These are phyloP conservation scores for Avahi laniger DNA, from an alignment of 2,797 vertebrate species.

Conservation along the genomic window DNA sequence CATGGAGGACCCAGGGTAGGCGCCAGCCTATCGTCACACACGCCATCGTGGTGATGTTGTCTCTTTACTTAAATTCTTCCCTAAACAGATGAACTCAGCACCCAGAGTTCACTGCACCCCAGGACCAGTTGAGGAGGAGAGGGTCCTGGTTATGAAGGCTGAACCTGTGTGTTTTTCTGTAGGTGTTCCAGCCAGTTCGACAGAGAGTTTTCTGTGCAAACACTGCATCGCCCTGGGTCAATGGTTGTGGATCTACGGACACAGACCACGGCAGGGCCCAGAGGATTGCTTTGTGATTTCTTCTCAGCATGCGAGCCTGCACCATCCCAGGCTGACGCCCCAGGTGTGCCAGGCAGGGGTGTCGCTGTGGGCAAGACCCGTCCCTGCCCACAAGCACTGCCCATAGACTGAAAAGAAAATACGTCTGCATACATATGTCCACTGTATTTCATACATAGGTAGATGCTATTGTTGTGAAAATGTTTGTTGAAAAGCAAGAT, in stretches of 20 bases:
- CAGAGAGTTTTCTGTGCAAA: neutral
- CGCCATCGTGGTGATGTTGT: accelerated
- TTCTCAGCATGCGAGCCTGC: accelerated
- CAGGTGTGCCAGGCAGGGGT: neutral
- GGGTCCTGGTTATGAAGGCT: neutral
- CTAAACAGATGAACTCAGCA: neutral
- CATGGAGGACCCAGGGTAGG: neutral
- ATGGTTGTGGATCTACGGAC: neutral
- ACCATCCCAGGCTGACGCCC: neutral
- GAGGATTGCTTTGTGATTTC: neutral
- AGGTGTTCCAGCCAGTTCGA: neutral
- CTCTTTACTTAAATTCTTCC: neutral
- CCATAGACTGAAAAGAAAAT: neutral
- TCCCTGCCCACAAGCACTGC: neutral
- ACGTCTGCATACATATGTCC: accelerated
- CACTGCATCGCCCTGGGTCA: neutral
- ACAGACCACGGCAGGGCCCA: neutral
- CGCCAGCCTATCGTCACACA: neutral
- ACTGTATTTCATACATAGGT: neutral
- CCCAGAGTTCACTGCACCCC: neutral
- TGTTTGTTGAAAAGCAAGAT: neutral
- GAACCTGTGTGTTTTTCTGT: neutral
- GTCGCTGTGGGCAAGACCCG: accelerated
- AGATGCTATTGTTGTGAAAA: neutral
- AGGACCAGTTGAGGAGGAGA: neutral